A percentile compares a stretch with the other conserved stretches of the same genome.
Conservation (phyloP, 2,888 invertebrate species). For the Hartigia nigra region DNA sequence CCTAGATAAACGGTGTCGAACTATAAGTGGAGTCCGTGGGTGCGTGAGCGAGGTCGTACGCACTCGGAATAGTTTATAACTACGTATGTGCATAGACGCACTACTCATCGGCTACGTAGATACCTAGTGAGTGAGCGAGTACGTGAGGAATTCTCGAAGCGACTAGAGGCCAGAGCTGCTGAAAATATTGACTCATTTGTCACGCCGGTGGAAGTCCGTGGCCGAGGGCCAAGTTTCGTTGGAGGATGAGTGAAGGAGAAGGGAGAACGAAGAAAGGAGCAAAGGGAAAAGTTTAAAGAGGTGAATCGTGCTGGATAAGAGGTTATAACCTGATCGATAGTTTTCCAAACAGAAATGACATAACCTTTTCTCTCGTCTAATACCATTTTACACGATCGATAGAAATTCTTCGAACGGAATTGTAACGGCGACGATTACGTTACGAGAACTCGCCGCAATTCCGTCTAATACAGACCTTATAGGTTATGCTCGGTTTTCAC, state of each 20-base stretch:
- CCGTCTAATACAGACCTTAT: constrained; percentile 38
- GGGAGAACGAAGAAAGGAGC: neutral
- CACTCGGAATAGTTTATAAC: constrained; percentile 36
- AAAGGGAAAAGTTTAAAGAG: neutral
- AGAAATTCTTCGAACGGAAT: neutral
- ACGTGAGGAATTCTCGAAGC: constrained; percentile 16
- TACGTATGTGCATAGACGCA: neutral
- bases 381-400: neutral
- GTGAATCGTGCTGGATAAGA: neutral
- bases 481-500: constrained; percentile 52
- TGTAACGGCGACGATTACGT: constrained; percentile 13
- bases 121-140: neutral
- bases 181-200: constrained; percentile 23
- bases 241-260: neutral
- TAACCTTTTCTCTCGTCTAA: neutral
- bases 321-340: neutral
- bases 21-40: constrained; percentile 37
- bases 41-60: constrained; percentile 40
- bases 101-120: neutral
- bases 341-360: neutral
- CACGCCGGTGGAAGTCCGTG: constrained; percentile 10
- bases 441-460: constrained; percentile 28
- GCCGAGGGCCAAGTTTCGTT: neutral
- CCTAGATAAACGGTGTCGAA: neutral
- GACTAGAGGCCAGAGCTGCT: constrained; percentile 8